Evolutionary conservation across 2,888 invertebrate genomes (phyloP).

Genomic region (Myopa testacea): DNA sequence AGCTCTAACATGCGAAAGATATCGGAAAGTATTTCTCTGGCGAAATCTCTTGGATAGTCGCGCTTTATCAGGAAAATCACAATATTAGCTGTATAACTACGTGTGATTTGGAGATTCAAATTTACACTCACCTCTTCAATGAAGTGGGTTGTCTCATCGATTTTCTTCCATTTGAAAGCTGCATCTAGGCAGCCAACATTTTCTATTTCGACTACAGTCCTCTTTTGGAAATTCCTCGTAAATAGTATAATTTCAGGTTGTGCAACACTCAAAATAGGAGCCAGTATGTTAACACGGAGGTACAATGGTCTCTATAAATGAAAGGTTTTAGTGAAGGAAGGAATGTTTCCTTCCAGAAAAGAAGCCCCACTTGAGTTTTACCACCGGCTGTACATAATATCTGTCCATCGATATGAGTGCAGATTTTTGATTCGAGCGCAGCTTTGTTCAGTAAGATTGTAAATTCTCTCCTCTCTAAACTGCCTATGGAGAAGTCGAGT

Average conservation of each 20-base stretch:
- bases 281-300: conserved; percentile 49
- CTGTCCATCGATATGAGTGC: conserved; percentile 53
- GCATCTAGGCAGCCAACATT: conserved; percentile 56
- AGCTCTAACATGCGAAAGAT: conserved; percentile 56
- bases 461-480: conserved; percentile 53
- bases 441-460: conserved; percentile 52
- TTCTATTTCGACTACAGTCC: conserved; percentile 48
- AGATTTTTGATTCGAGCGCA: conserved; percentile 47
- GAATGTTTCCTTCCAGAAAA: not conserved
- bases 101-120: not conserved
- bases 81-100: not conserved
- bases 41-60: conserved; percentile 52
- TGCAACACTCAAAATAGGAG: conserved; percentile 54
- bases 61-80: conserved; percentile 38
- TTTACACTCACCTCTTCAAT: conserved; percentile 44
- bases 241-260: conserved; percentile 57
- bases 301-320: conserved; percentile 48
- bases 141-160: conserved; percentile 48
- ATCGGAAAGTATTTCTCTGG: conserved; percentile 56
- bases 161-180: conserved; percentile 57
- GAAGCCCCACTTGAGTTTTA: conserved; percentile 48
- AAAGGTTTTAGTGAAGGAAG: not conserved
- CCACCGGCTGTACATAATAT: conserved; percentile 52
- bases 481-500: conserved; percentile 46
- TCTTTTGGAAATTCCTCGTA: conserved; percentile 49